Percentiles rank a stretch among this genome's conserved stretches.
These are phyloP conservation scores for Heliconius eleuchia DNA, from an alignment of 1,140 invertebrate species.

Conservation along the genomic window DNA sequence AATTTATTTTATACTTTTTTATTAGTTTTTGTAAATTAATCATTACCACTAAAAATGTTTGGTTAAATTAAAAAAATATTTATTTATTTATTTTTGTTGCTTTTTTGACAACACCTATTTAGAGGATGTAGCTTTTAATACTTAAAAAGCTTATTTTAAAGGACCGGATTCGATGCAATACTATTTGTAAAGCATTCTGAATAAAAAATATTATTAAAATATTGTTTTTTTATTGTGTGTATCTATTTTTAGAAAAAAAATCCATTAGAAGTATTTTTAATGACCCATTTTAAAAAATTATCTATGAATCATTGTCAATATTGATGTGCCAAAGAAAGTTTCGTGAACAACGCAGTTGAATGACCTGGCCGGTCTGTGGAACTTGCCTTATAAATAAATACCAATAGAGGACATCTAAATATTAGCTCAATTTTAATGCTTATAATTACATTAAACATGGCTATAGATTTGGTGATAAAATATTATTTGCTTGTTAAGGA, in stretches of 20 bases:
- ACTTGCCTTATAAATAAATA: not conserved
- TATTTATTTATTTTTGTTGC: slow-evolving; percentile 1
- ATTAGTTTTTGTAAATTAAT: not conserved
- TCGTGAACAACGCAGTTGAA: not conserved
- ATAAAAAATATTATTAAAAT: slow-evolving; percentile 13
- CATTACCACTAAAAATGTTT: not conserved
- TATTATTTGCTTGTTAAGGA: not conserved
- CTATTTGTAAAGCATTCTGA: slow-evolving; percentile 32
- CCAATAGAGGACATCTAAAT: not conserved
- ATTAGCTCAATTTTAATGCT: not conserved
- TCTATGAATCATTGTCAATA: not conserved
- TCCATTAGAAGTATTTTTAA: not conserved
- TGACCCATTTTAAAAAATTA: not conserved
- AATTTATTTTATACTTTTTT: slow-evolving; percentile 9
- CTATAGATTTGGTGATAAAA: not conserved
- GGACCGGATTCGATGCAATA: slow-evolving; percentile 28
- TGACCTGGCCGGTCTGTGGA: not conserved
- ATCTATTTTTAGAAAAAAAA: not conserved
- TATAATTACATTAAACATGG: not conserved
- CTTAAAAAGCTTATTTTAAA: slow-evolving; percentile 22
- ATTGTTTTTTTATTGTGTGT: not conserved
- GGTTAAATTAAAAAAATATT: not conserved
- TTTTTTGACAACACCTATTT: not conserved
- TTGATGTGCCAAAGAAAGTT: not conserved
- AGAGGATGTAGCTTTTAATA: slow-evolving; percentile 14